Evolutionary conservation across 2,888 invertebrate genomes (phyloP).

Genomic region (Synanthedon myopaeformis): DNA sequence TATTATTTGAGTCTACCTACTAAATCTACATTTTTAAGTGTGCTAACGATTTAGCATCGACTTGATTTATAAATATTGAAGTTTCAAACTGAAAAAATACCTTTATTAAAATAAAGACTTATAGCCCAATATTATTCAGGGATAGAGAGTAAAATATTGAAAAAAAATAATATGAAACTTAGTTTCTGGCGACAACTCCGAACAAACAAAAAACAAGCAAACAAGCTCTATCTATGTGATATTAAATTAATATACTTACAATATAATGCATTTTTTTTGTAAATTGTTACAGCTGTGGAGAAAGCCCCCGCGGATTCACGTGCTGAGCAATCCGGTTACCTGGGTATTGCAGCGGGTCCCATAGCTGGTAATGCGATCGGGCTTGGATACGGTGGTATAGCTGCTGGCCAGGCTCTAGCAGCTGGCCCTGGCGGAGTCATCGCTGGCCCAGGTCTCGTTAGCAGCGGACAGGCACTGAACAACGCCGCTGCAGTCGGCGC

Average conservation of each 20-base stretch:
- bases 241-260: background rate
- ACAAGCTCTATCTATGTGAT: background rate
- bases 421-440: background rate
- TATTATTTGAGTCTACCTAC: too few relatives aligned
- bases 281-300: slow-evolving; percentile 13
- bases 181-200: too few relatives aligned
- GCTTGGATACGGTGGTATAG: slow-evolving; percentile 9
- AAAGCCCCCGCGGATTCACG: slow-evolving; percentile 32
- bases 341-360: slow-evolving; percentile 11
- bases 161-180: too few relatives aligned
- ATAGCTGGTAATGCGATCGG: slow-evolving; percentile 4
- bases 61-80: too few relatives aligned
- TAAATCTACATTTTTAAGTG: too few relatives aligned
- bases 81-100: too few relatives aligned
- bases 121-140: too few relatives aligned
- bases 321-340: slow-evolving; percentile 28
- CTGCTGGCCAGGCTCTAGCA: slow-evolving; percentile 15
- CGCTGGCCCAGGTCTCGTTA: slow-evolving; percentile 10
- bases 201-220: too few relatives aligned
- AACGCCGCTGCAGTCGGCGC: slow-evolving; percentile 54
- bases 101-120: too few relatives aligned
- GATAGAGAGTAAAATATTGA: too few relatives aligned
- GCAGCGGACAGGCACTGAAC: slow-evolving; percentile 43
- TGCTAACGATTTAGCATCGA: too few relatives aligned
- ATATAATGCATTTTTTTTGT: background rate